Conservation (phyloP, 2,888 invertebrate genomes). For the Leptopilina syphax region DNA sequence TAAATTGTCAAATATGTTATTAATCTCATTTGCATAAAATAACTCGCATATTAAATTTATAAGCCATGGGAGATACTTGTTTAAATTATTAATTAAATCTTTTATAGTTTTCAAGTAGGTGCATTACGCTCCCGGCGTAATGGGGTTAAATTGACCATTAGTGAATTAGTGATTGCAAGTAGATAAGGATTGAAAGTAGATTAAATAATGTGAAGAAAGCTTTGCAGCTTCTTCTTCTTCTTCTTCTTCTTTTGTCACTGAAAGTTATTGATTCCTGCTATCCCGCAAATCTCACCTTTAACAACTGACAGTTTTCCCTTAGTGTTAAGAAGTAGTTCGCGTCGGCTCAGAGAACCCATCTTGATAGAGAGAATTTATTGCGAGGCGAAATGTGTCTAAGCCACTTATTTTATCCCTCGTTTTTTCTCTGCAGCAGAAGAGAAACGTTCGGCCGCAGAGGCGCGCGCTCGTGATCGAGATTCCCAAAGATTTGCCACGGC, state of each 20-base stretch:
- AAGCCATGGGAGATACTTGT: no score
- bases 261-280: conserved; percentile 4
- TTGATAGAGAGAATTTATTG: conserved; percentile 56
- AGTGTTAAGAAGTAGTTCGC: conserved; percentile 21
- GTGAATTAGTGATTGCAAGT: no score
- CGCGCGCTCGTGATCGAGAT: conserved; percentile 52
- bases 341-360: not conserved
- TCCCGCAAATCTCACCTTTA: conserved; percentile 24
- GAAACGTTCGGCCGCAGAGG: conserved; percentile 55
- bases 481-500: conserved; percentile 56
- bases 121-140: no score
- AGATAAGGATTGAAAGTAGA: no score
- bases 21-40: no score
- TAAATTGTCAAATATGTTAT: no score
- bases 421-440: conserved; percentile 49
- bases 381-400: conserved; percentile 29
- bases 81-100: not conserved
- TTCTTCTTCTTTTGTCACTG: not conserved
- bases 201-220: no score
- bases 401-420: conserved; percentile 45
- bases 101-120: not conserved
- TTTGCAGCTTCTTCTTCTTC: no score
- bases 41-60: no score
- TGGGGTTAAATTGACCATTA: no score
- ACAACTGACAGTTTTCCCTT: conserved; percentile 27